Conservation (phyloP, 2,113 vertebrate genomes). For the Egretta garzetta region DNA sequence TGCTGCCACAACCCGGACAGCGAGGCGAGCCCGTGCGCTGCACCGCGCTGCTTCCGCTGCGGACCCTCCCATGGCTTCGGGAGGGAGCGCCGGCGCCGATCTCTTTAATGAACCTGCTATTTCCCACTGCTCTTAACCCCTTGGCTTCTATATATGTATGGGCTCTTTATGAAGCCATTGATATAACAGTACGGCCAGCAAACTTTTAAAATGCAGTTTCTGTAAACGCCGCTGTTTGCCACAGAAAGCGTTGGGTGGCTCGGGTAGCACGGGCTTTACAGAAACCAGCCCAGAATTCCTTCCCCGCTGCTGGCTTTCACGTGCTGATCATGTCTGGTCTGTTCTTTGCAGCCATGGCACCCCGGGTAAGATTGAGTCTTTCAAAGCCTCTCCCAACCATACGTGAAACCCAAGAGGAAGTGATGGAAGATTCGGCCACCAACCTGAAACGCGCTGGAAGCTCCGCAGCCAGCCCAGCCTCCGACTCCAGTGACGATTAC, state of each 20-base stretch:
- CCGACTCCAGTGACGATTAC: constrained; percentile 77
- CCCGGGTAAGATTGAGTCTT: constrained; percentile 73
- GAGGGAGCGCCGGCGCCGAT: background rate
- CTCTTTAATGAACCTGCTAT: background rate
- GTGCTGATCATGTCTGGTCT: background rate
- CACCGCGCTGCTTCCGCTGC: background rate
- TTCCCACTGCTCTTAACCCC: background rate
- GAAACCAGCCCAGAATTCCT: background rate
- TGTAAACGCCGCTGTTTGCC: background rate
- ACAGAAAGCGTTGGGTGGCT: background rate
- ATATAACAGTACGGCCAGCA: background rate
- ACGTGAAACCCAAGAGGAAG: constrained; percentile 78
- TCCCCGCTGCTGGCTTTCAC: background rate
- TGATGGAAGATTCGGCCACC: constrained; percentile 62
- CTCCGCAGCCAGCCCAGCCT: background rate
- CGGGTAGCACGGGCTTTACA: background rate
- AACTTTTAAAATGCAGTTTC: background rate
- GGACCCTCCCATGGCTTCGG: background rate
- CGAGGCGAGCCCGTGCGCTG: rapidly evolving
- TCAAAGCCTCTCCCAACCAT: constrained; percentile 84
- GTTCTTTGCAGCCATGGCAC: constrained; percentile 79
- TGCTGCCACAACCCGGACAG: background rate
- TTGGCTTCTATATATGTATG: background rate
- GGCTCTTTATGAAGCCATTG: background rate
- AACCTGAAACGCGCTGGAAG: constrained; percentile 38